Percentiles rank a stretch among this genome's conserved stretches.
Conservation (phyloP, 1,140 invertebrate genomes). For the Lethrus apterus region DNA sequence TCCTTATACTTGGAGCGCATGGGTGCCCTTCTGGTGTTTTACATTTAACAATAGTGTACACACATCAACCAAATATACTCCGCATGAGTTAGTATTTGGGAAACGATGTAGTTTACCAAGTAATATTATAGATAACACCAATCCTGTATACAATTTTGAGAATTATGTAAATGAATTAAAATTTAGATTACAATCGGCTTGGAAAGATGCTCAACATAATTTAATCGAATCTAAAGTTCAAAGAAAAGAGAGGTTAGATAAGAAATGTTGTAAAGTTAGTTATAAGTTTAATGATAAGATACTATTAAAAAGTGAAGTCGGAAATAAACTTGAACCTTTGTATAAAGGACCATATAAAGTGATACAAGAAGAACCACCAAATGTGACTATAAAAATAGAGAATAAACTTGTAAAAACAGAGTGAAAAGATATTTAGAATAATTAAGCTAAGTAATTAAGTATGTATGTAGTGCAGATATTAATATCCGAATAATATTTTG, state of each 20-base stretch:
- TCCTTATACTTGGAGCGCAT: slow-evolving; percentile 17
- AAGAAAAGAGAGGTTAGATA: not conserved
- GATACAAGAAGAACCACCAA: no score
- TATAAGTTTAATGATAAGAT: no score
- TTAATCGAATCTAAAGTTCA: not conserved
- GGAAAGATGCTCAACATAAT: slow-evolving; percentile 13
- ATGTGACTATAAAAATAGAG: no score
- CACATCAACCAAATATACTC: slow-evolving; percentile 7
- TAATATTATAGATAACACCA: slow-evolving; percentile 15
- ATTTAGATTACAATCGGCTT: slow-evolving; percentile 23
- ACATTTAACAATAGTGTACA: slow-evolving; percentile 8
- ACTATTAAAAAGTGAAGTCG: no score
- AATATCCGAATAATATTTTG: no score
- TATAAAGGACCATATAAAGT: no score
- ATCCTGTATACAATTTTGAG: slow-evolving; percentile 24
- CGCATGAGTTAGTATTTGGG: slow-evolving; percentile 12
- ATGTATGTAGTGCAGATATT: no score
- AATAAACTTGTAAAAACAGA: no score
- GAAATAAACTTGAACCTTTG: no score
- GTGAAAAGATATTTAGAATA: no score
- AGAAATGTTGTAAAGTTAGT: slow-evolving; percentile 1
- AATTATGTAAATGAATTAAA: slow-evolving; percentile 24
- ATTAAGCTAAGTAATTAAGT: no score
- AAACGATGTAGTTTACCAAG: slow-evolving; percentile 15
- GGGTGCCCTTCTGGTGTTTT: slow-evolving; percentile 23